Conservation (phyloP, 2,888 invertebrate species). For the Selenia dentaria region DNA sequence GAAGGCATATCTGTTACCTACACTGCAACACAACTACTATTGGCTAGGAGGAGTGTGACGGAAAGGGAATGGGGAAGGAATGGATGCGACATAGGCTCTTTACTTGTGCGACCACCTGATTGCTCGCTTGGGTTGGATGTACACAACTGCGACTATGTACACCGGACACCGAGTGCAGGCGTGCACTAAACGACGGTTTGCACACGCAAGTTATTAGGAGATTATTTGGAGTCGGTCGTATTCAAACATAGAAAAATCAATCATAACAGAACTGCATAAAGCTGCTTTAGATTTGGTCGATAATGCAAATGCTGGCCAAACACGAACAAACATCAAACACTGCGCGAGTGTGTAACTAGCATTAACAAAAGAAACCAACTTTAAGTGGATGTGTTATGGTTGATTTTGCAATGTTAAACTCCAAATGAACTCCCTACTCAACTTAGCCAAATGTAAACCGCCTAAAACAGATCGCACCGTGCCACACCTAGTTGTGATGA, state of each 20-base stretch:
- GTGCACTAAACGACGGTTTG: constrained; percentile 53
- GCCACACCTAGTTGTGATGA: constrained; percentile 82
- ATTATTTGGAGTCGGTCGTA: neutral
- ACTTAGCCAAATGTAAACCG: neutral
- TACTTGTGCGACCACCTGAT: constrained; percentile 72
- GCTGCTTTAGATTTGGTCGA: neutral
- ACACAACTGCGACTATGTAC: neutral
- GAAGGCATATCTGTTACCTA: constrained; percentile 45
- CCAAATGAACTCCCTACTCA: neutral
- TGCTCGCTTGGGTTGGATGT: constrained; percentile 7
- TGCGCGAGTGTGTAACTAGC: too few species aligned
- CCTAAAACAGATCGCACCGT: constrained; percentile 60
- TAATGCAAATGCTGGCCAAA: too few species aligned
- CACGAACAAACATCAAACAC: too few species aligned
- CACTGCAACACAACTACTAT: constrained; percentile 50
- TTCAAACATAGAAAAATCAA: neutral
- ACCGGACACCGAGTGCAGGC: constrained; percentile 37
- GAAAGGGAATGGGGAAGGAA: constrained; percentile 24
- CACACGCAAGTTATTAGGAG: neutral
- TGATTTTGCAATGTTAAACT: neutral
- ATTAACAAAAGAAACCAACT: too few species aligned
- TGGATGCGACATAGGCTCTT: constrained; percentile 65
- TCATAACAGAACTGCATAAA: neutral
- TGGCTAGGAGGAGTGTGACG: constrained; percentile 24
- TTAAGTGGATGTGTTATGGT: neutral